Conservation (phyloP, 2,797 vertebrate genomes). For the Liparis tanakae region DNA sequence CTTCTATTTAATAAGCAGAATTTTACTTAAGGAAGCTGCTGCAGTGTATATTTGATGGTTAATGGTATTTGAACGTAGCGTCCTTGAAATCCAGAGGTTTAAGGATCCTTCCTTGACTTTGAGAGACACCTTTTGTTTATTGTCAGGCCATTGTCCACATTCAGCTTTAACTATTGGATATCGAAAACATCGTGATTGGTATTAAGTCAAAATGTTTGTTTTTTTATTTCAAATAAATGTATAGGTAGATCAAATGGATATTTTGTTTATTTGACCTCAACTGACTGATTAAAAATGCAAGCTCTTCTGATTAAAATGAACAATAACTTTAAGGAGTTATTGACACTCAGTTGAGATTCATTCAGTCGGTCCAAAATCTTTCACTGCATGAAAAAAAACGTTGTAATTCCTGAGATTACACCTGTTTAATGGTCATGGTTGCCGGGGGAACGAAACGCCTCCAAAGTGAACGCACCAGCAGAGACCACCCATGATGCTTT, state of each 20-base stretch:
- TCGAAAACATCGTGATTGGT: neutral
- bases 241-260: neutral
- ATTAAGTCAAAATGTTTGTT: neutral
- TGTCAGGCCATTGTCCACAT: neutral
- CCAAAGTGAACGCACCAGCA: no score
- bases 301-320: no score
- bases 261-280: neutral
- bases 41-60: neutral
- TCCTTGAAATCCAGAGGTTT: neutral
- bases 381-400: no score
- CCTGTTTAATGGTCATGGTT: no score
- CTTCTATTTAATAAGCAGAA: neutral
- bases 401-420: no score
- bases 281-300: neutral
- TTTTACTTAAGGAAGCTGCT: neutral
- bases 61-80: neutral
- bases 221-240: neutral
- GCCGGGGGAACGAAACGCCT: no score
- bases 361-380: no score
- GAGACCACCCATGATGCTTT: no score
- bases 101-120: neutral
- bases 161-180: neutral
- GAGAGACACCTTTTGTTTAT: neutral
- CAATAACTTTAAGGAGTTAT: no score
- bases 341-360: no score